Percentiles rank a stretch among this genome's conserved stretches.
Conservation (phyloP, 1,140 invertebrate genomes). For the Heliothis virescens region DNA sequence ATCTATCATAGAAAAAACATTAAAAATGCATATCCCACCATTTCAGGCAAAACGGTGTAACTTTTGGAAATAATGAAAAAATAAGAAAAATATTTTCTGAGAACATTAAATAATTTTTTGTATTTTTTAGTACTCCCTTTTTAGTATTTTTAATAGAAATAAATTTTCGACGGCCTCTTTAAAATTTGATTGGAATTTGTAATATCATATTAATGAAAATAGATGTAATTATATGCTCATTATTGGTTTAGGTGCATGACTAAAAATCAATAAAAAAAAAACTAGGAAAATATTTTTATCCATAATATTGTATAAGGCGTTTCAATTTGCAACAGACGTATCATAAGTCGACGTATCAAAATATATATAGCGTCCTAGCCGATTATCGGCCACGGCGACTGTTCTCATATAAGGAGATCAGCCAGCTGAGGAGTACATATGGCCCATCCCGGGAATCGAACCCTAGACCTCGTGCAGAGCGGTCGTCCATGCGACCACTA, state of each 20-base stretch:
- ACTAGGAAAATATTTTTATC: background rate
- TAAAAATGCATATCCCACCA: conserved; percentile 29
- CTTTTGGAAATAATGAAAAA: background rate
- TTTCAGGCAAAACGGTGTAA: conserved; percentile 2
- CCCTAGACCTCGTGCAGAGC: too few relatives aligned
- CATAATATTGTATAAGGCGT: background rate
- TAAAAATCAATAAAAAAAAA: background rate
- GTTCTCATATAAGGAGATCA: too few relatives aligned
- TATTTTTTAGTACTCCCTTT: background rate
- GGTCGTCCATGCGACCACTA: too few relatives aligned
- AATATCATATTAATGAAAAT: background rate
- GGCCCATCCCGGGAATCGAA: too few relatives aligned
- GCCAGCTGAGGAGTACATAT: too few relatives aligned
- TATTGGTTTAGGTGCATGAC: background rate
- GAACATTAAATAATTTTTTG: background rate
- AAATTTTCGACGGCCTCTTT: conserved; percentile 27
- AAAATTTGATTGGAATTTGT: background rate
- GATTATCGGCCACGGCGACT: too few relatives aligned
- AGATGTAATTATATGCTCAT: conserved; percentile 19
- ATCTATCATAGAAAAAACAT: conserved; percentile 15
- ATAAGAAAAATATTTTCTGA: background rate
- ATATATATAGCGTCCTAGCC: too few relatives aligned
- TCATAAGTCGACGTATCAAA: too few relatives aligned
- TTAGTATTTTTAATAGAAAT: background rate
- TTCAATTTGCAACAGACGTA: too few relatives aligned